Evolutionary conservation across 2,113 vertebrate genomes (phyloP).

Genomic region (Dryoscopus gambensis): DNA sequence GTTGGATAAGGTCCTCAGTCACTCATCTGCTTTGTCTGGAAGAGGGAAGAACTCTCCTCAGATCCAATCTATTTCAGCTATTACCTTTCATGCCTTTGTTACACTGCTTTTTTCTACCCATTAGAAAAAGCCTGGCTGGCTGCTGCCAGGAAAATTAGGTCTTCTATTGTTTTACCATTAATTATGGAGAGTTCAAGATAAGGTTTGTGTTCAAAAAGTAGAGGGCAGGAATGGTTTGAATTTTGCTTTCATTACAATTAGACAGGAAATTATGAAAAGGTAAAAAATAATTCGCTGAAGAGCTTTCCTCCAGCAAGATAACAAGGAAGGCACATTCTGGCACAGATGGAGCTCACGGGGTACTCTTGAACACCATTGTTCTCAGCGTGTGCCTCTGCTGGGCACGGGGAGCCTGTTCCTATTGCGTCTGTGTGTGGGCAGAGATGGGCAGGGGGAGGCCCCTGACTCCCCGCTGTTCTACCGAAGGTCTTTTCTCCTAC

Average conservation of each 20-base stretch:
- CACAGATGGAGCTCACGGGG: not conserved
- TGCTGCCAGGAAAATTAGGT: conserved; percentile 35
- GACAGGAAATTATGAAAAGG: conserved; percentile 36
- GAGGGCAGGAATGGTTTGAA: not conserved
- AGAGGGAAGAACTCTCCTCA: not conserved
- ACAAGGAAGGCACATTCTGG: not conserved
- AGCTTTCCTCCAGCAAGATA: not conserved
- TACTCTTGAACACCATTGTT: not conserved
- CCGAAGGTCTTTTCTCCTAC: not conserved
- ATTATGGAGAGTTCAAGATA: conserved; percentile 46
- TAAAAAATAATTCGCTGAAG: conserved; percentile 7
- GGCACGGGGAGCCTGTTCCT: not conserved
- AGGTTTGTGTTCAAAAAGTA: conserved; percentile 15
- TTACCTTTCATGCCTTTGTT: not conserved
- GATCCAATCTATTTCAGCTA: not conserved
- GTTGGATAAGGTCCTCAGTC: not conserved
- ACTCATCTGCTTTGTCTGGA: not conserved
- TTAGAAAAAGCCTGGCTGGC: conserved; percentile 1
- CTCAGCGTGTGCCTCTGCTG: not conserved
- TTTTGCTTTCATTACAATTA: conserved; percentile 44
- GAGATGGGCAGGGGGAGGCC: not conserved
- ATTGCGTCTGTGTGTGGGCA: not conserved
- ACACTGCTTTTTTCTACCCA: not conserved
- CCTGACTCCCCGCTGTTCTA: not conserved
- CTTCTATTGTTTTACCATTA: conserved; percentile 53